Evolutionary conservation across 1,140 invertebrate genomes (phyloP), one percentile per base, ranked within the genome.

Genomic region (Heliconius hermathena): DNA sequence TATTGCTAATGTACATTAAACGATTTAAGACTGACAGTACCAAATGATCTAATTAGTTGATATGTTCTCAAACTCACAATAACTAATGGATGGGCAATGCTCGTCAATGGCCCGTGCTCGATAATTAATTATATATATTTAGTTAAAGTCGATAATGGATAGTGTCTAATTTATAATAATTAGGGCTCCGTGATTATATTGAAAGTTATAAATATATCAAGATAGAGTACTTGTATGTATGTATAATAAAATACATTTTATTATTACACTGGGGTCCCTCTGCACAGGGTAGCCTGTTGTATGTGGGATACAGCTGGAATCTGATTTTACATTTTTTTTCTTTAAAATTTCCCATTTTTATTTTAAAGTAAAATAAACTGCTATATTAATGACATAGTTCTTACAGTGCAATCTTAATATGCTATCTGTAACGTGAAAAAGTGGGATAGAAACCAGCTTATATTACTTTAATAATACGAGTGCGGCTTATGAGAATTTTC

Each of bases 1-100:
- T 29, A 66, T 66, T 29, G 26, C 26, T 66, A 66, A 66, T 66
- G 22, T 66, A 66, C 60, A 13, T 29, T 66, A 66, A 82, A 77
- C 79, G 81, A 82, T 80, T 80, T 80, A 76, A 80, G 70, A 80
- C 81, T 82, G 81, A 80, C 81, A 82, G 78, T 82, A 73, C 72
- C 76, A 80, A 82, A 82, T 82, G 81, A 82, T 74, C 78, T 76
- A 80, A 82, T 80, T 82, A 82, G 71, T 36, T 41, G 71, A 36
- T 72, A 72, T 38, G 36, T 72, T 72, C 71, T 72, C 71, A 36
- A 72, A 72, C 71, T 66, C 60, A 72, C 33, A 72, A 72, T 41
- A 72, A 72, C 71, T n/a, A 72, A 72, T 72, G 71, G 71, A 36
- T 72, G 71, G 71, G 41, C 71, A 38, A 22, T 38, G 33, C 71